phyloP scores from a whole-genome alignment of 2,888 invertebrate species.

The Argyra leucocephala region DNA sequence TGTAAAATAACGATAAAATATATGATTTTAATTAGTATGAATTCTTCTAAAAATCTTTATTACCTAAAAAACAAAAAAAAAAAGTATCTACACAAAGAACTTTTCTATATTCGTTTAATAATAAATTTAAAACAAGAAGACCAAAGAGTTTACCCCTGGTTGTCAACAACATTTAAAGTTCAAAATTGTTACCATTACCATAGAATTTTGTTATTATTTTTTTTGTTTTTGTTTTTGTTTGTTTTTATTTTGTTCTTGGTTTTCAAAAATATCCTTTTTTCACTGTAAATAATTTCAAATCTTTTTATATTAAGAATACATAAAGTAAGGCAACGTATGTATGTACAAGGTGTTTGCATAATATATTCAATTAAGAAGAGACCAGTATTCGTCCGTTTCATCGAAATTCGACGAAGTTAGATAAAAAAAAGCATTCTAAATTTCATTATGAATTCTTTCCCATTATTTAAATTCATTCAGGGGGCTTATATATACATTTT shows the following conservation, averaged over 20 bases:
- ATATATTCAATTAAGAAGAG: no score
- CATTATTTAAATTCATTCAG: no score
- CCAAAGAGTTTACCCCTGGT: neutral
- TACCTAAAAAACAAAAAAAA: neutral
- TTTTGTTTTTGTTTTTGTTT: neutral
- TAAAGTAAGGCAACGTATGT: no score
- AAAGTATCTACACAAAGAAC: neutral
- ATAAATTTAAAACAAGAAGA: constrained; percentile 1
- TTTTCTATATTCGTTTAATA: no score
- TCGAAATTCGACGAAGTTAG: no score
- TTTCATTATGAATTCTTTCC: no score
- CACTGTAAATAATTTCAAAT: neutral
- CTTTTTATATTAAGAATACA: neutral
- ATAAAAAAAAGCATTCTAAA: no score
- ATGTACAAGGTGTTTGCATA: no score
- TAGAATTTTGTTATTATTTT: neutral
- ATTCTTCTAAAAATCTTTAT: neutral
- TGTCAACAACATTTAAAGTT: neutral
- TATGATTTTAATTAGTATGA: neutral
- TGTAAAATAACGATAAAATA: neutral
- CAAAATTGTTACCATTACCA: neutral
- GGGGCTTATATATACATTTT: no score
- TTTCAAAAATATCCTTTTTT: neutral
- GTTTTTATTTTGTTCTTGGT: neutral
- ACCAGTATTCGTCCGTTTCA: no score